Conservation (phyloP, 2,888 invertebrate species). For the Smittia sp. region DNA sequence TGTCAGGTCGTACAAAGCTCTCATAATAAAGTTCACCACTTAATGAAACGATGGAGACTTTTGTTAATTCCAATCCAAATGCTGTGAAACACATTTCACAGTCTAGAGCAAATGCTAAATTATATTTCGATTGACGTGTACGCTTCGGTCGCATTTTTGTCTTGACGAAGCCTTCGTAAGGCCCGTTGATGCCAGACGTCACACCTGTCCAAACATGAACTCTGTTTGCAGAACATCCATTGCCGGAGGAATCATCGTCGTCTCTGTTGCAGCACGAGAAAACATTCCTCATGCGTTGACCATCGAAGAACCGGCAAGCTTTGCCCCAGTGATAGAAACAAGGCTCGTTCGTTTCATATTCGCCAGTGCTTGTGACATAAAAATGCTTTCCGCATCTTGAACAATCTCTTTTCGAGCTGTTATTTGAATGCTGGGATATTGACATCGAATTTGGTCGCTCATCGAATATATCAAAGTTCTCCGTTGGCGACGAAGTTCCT, state of each 20-base stretch:
- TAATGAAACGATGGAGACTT: conserved; percentile 77
- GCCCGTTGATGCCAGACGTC: conserved; percentile 68
- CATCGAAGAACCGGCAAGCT: conserved; percentile 56
- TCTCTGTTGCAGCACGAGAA: conserved; percentile 64
- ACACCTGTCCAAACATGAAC: conserved; percentile 78
- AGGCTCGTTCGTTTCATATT: conserved; percentile 68
- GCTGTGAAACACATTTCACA: conserved; percentile 97
- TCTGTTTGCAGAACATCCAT: conserved; percentile 65
- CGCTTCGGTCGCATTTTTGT: conserved; percentile 56
- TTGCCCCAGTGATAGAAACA: conserved; percentile 92
- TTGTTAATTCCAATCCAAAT: conserved; percentile 79
- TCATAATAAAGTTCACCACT: conserved; percentile 79
- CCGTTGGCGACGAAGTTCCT: conserved; percentile 58
- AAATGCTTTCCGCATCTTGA: conserved; percentile 72
- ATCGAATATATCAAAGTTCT: conserved; percentile 52
- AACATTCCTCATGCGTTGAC: conserved; percentile 44
- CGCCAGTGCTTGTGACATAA: conserved; percentile 66
- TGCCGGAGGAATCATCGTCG: conserved; percentile 52
- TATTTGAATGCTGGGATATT: conserved; percentile 45
- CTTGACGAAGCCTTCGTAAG: conserved; percentile 65
- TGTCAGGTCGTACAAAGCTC: conserved; percentile 76
- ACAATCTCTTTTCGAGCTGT: conserved; percentile 60
- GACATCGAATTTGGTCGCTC: conserved; percentile 45
- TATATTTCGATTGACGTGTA: conserved; percentile 53
- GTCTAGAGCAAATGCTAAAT: conserved; percentile 77